phyloP scores from a whole-genome alignment of 2,888 invertebrate species.

The Cephus nigrinus region DNA sequence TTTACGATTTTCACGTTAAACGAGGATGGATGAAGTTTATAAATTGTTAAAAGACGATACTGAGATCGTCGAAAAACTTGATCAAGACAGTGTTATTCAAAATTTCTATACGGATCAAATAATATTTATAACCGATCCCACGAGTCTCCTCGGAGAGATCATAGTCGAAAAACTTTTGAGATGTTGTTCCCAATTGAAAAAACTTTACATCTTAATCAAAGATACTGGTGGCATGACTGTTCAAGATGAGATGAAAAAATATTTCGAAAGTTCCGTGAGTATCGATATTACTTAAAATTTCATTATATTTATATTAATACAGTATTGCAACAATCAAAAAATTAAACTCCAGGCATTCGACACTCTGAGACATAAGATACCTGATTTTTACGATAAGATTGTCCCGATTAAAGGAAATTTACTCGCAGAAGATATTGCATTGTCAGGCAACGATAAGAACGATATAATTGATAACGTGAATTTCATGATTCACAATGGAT shows the following conservation, averaged over 20 bases:
- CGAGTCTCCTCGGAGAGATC: not conserved
- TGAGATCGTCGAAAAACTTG: not conserved
- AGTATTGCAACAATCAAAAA: not conserved
- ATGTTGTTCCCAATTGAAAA: constrained; percentile 19
- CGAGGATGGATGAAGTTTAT: not conserved
- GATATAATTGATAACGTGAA: constrained; percentile 16
- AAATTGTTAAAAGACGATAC: not conserved
- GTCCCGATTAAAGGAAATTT: constrained; percentile 19
- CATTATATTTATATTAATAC: not conserved
- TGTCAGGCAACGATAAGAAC: constrained; percentile 13
- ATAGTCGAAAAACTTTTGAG: not conserved
- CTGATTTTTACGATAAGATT: constrained; percentile 17
- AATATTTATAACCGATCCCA: not conserved
- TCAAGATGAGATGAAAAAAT: constrained; percentile 21
- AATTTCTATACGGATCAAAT: not conserved
- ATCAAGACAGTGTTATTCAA: not conserved
- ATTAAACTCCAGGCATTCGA: constrained; percentile 20
- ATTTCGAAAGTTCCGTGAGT: constrained; percentile 20
- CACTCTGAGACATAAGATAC: constrained; percentile 1
- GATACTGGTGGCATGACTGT: constrained; percentile 10
- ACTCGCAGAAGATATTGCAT: constrained; percentile 4
- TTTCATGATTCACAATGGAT: constrained; percentile 24
- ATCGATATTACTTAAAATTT: not conserved
- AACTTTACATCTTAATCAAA: constrained; percentile 24
- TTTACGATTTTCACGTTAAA: not conserved